Percentiles rank a stretch among this genome's conserved stretches.
phyloP scores from a whole-genome alignment of 2,113 vertebrate genomes.

The Aegithalos caudatus region DNA sequence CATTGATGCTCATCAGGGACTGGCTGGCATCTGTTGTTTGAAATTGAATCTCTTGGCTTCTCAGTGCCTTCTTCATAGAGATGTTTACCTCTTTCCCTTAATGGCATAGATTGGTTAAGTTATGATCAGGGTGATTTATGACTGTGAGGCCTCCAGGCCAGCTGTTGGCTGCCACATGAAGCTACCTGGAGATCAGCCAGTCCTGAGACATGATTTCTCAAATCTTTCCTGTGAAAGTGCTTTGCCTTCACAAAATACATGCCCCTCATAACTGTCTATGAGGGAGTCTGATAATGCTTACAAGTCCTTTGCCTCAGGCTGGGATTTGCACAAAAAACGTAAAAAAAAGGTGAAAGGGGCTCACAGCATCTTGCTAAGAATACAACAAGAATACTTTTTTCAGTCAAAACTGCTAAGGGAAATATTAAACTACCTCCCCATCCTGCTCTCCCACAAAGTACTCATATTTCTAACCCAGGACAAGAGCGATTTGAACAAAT shows the following conservation, averaged over 20 bases:
- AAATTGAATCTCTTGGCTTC: neutral
- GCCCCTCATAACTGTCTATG: accelerated
- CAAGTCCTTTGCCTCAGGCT: neutral
- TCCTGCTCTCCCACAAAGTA: neutral
- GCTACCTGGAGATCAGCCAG: neutral
- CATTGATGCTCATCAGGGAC: neutral
- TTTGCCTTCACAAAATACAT: neutral
- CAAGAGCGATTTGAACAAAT: neutral
- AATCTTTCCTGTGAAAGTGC: neutral
- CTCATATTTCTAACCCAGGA: neutral
- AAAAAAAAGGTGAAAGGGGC: neutral
- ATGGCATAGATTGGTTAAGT: neutral
- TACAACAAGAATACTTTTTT: neutral
- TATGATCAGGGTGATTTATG: neutral
- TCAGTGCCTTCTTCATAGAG: neutral
- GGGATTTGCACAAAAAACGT: accelerated
- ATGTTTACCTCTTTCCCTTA: neutral
- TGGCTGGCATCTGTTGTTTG: neutral
- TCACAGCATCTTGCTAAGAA: neutral
- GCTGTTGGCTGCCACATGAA: neutral
- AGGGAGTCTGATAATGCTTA: neutral
- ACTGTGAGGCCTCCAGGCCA: neutral
- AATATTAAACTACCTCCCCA: neutral
- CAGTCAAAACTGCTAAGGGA: neutral
- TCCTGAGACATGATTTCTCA: neutral